phyloP scores from a whole-genome alignment of 2,113 vertebrate genomes.

The Monopterus albus region DNA sequence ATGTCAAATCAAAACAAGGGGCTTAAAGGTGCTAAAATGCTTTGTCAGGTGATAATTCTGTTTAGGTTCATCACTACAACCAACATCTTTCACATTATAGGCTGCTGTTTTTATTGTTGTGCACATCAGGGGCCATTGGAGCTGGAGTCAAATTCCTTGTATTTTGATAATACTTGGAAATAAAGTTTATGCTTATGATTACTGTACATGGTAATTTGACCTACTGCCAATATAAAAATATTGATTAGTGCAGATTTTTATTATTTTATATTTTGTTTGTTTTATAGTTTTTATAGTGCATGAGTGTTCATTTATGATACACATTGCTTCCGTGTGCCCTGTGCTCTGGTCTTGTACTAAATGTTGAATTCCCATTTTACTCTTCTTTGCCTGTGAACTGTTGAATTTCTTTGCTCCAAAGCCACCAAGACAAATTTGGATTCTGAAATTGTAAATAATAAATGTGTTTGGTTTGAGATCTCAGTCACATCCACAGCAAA shows the following conservation, averaged over 20 bases:
- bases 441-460: background rate
- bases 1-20: background rate
- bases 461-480: conserved; percentile 39
- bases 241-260: background rate
- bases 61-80: no score
- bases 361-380: background rate
- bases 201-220: background rate
- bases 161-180: no score
- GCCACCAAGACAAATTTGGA: conserved; percentile 10
- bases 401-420: background rate
- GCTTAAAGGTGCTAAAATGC: no score
- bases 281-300: background rate
- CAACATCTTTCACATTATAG: background rate
- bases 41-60: background rate
- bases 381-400: background rate
- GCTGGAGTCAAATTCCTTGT: no score
- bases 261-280: background rate
- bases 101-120: no score
- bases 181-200: no score
- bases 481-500: conserved; percentile 13
- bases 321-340: background rate
- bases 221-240: background rate
- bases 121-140: no score
- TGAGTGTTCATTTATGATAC: background rate
- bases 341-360: background rate